phyloP scores from a whole-genome alignment of 1,140 invertebrate species.

The Mya arenaria region DNA sequence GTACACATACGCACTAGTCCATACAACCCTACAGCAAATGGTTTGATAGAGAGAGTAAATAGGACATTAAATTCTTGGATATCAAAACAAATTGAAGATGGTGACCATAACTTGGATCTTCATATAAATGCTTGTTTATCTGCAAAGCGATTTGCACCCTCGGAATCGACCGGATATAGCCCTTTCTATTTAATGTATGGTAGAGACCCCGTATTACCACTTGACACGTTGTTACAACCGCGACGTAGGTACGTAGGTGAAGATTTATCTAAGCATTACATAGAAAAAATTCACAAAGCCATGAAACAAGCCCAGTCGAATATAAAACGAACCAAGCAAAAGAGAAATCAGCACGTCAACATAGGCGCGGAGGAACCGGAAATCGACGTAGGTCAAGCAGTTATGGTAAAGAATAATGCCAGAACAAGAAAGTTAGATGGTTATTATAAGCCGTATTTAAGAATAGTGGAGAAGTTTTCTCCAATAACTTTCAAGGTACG shows the following conservation, averaged over 20 bases:
- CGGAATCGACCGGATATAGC: not conserved
- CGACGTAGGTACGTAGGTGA: not conserved
- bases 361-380: not conserved
- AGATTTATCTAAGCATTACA: not conserved
- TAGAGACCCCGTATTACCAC: not conserved
- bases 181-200: constrained; percentile 24
- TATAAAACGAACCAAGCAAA: not conserved
- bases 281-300: constrained; percentile 6
- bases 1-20: not conserved
- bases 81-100: not conserved
- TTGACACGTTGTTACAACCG: not conserved
- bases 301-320: not conserved
- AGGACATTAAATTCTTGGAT: not conserved
- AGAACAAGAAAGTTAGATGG: constrained; percentile 1
- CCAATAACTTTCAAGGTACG: constrained; percentile 12
- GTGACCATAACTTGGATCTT: not conserved
- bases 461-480: constrained; percentile 8
- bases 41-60: not conserved
- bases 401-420: constrained; percentile 8
- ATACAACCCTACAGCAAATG: constrained; percentile 1
- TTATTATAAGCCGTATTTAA: constrained; percentile 5
- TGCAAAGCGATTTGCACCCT: not conserved
- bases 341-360: not conserved
- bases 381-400: not conserved
- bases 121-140: not conserved